A percentile compares a stretch with the other conserved stretches of the same genome.
Conservation (phyloP, 1,140 invertebrate species). For the Frieseomelitta varia region DNA sequence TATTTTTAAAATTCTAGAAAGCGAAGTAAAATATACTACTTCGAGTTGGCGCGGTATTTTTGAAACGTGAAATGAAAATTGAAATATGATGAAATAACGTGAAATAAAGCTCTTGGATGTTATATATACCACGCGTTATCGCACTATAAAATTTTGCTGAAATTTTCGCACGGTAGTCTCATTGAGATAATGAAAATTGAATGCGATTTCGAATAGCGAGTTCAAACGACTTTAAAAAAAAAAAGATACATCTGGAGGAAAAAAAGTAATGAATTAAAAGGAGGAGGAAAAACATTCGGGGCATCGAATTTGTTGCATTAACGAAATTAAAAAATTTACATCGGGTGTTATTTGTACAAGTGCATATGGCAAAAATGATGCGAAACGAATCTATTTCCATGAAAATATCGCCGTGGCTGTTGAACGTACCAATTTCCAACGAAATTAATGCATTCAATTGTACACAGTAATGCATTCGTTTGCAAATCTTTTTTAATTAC, state of each 20-base stretch:
- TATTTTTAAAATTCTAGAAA: no score
- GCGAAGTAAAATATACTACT: no score
- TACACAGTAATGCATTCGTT: conserved; percentile 5
- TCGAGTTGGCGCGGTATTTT: no score
- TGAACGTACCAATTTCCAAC: background rate
- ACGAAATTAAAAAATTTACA: conserved; percentile 38
- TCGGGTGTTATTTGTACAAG: background rate
- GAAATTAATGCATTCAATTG: conserved; percentile 37
- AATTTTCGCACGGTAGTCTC: background rate
- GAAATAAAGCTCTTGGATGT: no score
- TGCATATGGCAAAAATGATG: background rate
- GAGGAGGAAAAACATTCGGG: background rate
- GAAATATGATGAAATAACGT: no score
- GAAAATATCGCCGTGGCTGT: background rate
- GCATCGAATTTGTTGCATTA: conserved; percentile 19
- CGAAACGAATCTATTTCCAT: background rate
- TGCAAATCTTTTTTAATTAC: conserved; percentile 27
- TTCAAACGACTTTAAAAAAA: background rate
- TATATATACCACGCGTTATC: no score
- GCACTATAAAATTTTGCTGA: background rate
- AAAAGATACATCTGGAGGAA: background rate
- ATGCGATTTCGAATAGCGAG: background rate
- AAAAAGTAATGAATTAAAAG: background rate
- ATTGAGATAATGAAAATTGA: background rate
- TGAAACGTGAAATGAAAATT: no score